phyloP scores from a whole-genome alignment of 2,888 invertebrate species.

The Chydorus sphaericus region DNA sequence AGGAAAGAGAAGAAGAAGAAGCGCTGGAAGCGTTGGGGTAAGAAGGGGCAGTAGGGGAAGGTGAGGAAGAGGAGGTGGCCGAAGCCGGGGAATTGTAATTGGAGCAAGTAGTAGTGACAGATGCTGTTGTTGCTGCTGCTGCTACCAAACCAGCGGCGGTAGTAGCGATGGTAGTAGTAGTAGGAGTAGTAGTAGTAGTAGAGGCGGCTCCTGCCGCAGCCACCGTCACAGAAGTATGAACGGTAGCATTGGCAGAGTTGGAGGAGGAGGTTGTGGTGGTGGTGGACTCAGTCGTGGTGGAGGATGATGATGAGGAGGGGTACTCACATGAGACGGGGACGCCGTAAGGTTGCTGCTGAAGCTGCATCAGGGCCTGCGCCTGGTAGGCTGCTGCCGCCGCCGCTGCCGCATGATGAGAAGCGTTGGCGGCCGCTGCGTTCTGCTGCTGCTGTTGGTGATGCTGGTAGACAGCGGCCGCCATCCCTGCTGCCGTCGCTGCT shows the following conservation, averaged over 20 bases:
- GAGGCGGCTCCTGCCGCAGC: neutral
- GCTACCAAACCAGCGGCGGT: conserved; percentile 18
- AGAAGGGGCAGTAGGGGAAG: neutral
- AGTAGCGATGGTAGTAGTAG: conserved; percentile 19
- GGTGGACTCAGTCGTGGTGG: conserved; percentile 20
- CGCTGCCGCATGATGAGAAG: neutral
- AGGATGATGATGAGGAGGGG: conserved; percentile 26
- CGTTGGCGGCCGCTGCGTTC: conserved; percentile 9
- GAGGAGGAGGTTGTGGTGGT: conserved; percentile 36
- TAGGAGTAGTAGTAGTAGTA: conserved; percentile 13
- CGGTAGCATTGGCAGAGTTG: conserved; percentile 22
- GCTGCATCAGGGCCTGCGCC: conserved; percentile 75
- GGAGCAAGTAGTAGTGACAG: conserved; percentile 31
- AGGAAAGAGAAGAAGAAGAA: conserved; percentile 2
- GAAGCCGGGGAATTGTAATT: conserved; percentile 25
- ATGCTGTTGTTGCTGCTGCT: conserved; percentile 26
- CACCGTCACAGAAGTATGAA: neutral
- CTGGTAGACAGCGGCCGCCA: conserved; percentile 2
- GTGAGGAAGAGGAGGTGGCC: conserved; percentile 21
- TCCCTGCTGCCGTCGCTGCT: neutral
- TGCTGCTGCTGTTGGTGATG: conserved; percentile 26
- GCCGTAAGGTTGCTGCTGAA: conserved; percentile 59
- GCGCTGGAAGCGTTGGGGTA: conserved; percentile 5
- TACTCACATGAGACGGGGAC: conserved; percentile 99
- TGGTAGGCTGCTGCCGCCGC: conserved; percentile 8